phyloP scores from a whole-genome alignment of 53 echinoderm and acorn worm species.

The Arbacia lixula region DNA sequence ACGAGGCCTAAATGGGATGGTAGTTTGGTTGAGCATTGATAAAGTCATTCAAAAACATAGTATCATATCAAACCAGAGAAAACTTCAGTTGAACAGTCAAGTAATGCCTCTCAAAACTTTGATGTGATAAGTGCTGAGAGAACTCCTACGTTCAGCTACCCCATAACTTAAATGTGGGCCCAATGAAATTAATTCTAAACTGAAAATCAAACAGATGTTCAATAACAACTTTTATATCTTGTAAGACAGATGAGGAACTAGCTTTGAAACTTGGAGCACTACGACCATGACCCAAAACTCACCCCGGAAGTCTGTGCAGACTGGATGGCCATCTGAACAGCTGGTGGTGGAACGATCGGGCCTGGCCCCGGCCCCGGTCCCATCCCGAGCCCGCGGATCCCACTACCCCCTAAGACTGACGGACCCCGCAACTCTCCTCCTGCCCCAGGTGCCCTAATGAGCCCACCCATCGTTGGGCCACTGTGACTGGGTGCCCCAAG shows the following conservation, averaged over 20 bases:
- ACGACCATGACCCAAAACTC: slow-evolving; percentile 8
- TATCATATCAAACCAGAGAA: too few species aligned
- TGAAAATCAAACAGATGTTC: too few species aligned
- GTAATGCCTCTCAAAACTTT: too few species aligned
- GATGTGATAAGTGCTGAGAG: too few species aligned
- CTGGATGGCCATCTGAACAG: slow-evolving; percentile 29
- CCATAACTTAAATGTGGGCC: too few species aligned
- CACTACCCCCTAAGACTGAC: neutral
- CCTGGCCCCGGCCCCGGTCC: neutral
- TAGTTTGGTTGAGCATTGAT: too few species aligned
- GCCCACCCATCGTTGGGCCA: neutral
- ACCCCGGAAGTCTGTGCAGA: slow-evolving; percentile 43
- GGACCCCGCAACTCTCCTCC: slow-evolving; percentile 11
- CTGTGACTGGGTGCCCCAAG: neutral
- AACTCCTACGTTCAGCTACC: too few species aligned
- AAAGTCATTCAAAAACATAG: too few species aligned
- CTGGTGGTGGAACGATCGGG: slow-evolving; percentile 27
- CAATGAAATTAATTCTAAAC: too few species aligned
- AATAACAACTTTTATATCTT: too few species aligned
- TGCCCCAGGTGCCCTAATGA: neutral
- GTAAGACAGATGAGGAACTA: neutral
- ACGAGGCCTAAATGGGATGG: too few species aligned
- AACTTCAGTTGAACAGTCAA: too few species aligned
- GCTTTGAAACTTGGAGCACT: neutral
- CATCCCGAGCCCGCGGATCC: neutral